Evolutionary conservation across 2,888 invertebrate species (phyloP).

Genomic region (Electrophaes corylata): DNA sequence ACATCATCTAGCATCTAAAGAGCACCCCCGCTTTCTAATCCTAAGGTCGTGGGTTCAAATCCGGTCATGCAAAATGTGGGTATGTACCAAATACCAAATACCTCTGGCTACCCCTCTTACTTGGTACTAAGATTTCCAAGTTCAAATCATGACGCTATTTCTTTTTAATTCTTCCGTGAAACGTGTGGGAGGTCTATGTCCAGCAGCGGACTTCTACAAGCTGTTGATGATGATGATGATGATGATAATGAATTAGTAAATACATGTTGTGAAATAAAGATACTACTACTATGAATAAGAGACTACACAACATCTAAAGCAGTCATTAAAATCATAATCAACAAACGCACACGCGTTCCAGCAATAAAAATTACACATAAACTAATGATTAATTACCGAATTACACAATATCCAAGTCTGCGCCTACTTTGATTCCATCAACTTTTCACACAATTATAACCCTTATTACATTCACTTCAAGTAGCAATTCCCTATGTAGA

Average conservation of each 20-base stretch:
- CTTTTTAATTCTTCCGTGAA: no score
- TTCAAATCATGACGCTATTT: no score
- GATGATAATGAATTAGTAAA: background rate
- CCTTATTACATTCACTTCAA: background rate
- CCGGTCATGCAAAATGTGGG: no score
- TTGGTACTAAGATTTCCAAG: no score
- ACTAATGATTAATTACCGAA: conserved; percentile 39
- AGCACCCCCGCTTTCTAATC: no score
- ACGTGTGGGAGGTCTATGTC: no score
- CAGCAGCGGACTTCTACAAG: no score
- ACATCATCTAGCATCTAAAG: no score
- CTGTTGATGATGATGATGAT: no score
- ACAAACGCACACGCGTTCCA: conserved; percentile 31
- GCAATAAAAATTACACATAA: conserved; percentile 39
- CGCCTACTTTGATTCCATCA: background rate
- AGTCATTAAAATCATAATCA: conserved; percentile 35
- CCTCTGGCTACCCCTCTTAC: no score
- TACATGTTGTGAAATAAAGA: background rate
- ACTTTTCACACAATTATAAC: background rate
- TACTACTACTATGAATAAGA: conserved; percentile 21
- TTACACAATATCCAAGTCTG: conserved; percentile 35
- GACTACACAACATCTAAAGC: conserved; percentile 14
- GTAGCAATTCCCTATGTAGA: conserved; percentile 2
- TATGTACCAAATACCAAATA: no score
- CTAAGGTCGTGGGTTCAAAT: no score